These are phyloP conservation scores for Eustalomyia histrio DNA, from an alignment of 2,888 invertebrate species.

Conservation along the genomic window DNA sequence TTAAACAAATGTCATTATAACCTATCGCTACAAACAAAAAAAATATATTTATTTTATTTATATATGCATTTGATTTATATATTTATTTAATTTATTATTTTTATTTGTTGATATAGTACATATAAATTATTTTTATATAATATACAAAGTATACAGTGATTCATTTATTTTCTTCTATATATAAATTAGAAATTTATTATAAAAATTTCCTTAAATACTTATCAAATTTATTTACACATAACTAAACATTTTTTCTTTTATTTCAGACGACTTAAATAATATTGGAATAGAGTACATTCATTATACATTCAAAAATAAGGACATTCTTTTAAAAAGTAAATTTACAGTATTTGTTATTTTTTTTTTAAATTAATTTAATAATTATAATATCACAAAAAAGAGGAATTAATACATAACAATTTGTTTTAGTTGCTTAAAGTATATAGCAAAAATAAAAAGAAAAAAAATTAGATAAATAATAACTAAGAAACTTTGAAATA, in stretches of 20 bases:
- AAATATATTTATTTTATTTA: background rate
- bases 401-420: constrained; percentile 61
- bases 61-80: background rate
- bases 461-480: constrained; percentile 38
- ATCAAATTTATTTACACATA: constrained; percentile 43
- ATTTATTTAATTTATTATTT: constrained; percentile 41
- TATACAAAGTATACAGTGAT: constrained; percentile 37
- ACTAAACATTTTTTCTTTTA: constrained; percentile 12
- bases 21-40: too few species aligned
- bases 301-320: constrained; percentile 39
- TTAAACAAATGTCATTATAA: too few species aligned
- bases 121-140: constrained; percentile 5
- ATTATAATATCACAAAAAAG: constrained; percentile 65
- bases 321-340: constrained; percentile 26
- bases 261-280: constrained; percentile 43
- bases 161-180: background rate
- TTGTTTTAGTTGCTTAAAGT: constrained; percentile 41
- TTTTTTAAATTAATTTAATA: constrained; percentile 56
- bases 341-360: constrained; percentile 21
- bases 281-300: constrained; percentile 39
- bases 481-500: constrained; percentile 31
- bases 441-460: constrained; percentile 20
- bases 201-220: constrained; percentile 37
- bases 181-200: constrained; percentile 18
- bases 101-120: constrained; percentile 30